Conservation (phyloP, 2,888 invertebrate genomes). For the Drosophila mulleri region DNA sequence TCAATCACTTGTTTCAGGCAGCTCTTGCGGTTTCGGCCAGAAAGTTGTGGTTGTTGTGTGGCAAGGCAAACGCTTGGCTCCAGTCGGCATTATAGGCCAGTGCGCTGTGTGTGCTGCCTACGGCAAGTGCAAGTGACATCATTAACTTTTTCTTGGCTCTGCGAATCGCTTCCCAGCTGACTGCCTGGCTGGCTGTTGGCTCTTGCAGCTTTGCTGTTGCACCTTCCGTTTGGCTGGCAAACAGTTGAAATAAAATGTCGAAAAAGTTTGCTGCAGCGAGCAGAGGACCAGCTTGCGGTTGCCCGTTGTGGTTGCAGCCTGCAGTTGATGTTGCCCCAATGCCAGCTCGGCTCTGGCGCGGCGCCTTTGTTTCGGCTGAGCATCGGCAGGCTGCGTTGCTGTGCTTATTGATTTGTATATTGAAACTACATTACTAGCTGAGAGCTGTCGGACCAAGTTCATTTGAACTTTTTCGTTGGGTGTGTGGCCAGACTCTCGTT, state of each 20-base stretch:
- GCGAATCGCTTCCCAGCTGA: conserved; percentile 1
- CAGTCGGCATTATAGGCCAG: conserved; percentile 19
- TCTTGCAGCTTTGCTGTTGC: conserved; percentile 48
- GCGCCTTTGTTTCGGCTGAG: conserved; percentile 37
- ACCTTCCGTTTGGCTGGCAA: conserved; percentile 37
- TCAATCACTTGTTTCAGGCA: conserved; percentile 15
- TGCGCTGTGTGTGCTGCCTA: conserved; percentile 33
- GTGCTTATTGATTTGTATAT: conserved; percentile 81
- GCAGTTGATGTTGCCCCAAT: conserved; percentile 4
- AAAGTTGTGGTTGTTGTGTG: conserved; percentile 8
- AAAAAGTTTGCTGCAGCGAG: conserved; percentile 53
- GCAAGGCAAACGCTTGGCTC: background rate
- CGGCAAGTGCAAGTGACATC: conserved; percentile 79
- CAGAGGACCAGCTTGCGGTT: conserved; percentile 58
- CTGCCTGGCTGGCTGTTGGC: conserved; percentile 16
- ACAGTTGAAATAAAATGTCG: conserved; percentile 63
- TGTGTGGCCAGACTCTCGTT: conserved; percentile 35
- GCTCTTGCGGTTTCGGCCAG: conserved; percentile 14
- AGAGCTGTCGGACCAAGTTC: conserved; percentile 66
- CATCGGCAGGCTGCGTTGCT: conserved; percentile 7
- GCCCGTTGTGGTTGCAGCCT: conserved; percentile 33
- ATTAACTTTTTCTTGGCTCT: conserved; percentile 70
- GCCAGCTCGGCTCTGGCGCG: background rate
- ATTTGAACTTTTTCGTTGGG: conserved; percentile 69
- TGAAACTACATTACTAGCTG: conserved; percentile 79